Evolutionary conservation across 2,113 vertebrate species (phyloP).

Genomic region (Bothrops jararaca): DNA sequence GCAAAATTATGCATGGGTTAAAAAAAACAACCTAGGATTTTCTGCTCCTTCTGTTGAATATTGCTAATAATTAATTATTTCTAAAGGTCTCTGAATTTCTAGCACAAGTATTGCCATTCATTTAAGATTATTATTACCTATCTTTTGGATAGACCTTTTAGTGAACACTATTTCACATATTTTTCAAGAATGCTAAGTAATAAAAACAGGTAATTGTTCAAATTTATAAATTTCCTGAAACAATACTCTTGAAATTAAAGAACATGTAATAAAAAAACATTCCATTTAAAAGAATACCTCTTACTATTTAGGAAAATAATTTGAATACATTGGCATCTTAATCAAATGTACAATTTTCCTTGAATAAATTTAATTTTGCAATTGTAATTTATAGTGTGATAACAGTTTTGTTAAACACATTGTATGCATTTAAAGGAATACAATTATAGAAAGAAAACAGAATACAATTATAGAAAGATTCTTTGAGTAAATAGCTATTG

Average conservation of each 20-base stretch:
- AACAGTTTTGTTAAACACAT: neutral
- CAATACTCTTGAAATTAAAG: slow-evolving; percentile 2
- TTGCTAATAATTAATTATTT: neutral
- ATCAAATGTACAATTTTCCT: neutral
- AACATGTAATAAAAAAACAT: neutral
- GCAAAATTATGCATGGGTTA: neutral
- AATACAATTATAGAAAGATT: neutral
- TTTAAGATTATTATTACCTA: slow-evolving; percentile 9
- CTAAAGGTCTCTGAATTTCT: neutral
- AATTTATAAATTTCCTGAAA: slow-evolving; percentile 7
- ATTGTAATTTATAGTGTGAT: neutral
- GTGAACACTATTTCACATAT: neutral
- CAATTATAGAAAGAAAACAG: neutral
- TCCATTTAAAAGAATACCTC: neutral
- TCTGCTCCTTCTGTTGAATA: neutral
- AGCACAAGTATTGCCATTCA: neutral
- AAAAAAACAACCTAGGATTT: neutral
- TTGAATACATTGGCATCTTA: neutral
- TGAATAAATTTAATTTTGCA: neutral
- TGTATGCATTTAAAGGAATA: neutral
- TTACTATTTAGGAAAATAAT: neutral
- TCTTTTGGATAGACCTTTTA: accelerated
- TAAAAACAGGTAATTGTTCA: neutral
- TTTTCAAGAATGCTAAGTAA: neutral
- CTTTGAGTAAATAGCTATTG: neutral